Percentiles rank a stretch among this genome's conserved stretches.
phyloP scores from a whole-genome alignment of 2,113 vertebrate genomes.

The Dasyurus viverrinus region DNA sequence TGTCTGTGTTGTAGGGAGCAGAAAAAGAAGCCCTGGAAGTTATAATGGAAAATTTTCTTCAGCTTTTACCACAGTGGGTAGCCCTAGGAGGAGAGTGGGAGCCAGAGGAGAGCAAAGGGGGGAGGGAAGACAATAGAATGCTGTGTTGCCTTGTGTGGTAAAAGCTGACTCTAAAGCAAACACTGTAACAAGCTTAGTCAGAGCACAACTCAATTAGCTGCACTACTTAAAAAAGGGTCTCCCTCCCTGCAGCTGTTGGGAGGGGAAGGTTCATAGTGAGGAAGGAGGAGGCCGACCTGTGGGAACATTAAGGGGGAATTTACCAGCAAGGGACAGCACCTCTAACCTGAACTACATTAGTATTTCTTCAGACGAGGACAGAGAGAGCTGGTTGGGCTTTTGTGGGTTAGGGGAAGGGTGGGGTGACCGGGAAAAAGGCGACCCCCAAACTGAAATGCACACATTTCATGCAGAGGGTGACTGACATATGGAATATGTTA shows the following conservation, averaged over 20 bases:
- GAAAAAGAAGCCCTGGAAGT: slow-evolving; percentile 32
- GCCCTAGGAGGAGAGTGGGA: slow-evolving; percentile 33
- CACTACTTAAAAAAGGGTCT: slow-evolving; percentile 66
- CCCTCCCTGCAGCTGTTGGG: slow-evolving; percentile 68
- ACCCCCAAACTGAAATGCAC: slow-evolving; percentile 57
- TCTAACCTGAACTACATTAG: not conserved
- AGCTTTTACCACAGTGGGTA: slow-evolving; percentile 61
- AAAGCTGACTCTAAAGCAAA: slow-evolving; percentile 71
- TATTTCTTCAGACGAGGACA: not conserved
- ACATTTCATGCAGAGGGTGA: slow-evolving; percentile 59
- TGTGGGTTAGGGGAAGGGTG: slow-evolving; percentile 11
- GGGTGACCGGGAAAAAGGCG: slow-evolving; percentile 43
- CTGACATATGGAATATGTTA: slow-evolving; percentile 85
- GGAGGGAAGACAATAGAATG: slow-evolving; percentile 71
- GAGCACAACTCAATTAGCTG: slow-evolving; percentile 69
- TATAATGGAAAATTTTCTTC: slow-evolving; percentile 42
- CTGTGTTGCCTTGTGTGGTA: slow-evolving; percentile 73
- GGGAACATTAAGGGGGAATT: not conserved
- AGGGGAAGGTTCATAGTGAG: not conserved
- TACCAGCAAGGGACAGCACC: not conserved
- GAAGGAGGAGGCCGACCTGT: not conserved
- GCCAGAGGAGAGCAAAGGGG: not conserved
- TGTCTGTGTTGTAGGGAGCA: slow-evolving; percentile 17
- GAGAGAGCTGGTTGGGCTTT: not conserved
- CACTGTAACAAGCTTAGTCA: slow-evolving; percentile 63